Conservation (phyloP, 1,140 invertebrate species). For the Saxidomus purpurata region DNA sequence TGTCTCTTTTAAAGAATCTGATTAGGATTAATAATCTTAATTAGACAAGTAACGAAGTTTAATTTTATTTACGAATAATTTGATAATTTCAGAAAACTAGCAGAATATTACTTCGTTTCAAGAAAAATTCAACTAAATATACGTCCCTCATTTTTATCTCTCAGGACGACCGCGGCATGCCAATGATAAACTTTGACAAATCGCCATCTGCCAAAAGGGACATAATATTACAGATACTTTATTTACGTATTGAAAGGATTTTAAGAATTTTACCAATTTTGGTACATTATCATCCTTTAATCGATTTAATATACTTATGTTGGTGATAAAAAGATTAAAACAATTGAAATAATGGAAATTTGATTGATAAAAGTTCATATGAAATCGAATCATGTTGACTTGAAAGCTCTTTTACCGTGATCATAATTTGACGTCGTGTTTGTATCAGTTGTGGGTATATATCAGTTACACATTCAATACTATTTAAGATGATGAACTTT, state of each 20-base stretch:
- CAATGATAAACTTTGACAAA: constrained; percentile 18
- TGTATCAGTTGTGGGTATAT: background rate
- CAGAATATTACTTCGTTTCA: too few species aligned
- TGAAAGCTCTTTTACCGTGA: background rate
- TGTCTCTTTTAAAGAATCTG: too few species aligned
- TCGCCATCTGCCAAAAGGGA: background rate
- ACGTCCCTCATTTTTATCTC: constrained; percentile 7
- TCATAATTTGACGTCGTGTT: background rate
- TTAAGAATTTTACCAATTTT: background rate
- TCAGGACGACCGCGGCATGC: constrained; percentile 28
- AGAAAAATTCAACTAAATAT: background rate
- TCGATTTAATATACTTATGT: background rate
- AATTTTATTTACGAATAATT: too few species aligned
- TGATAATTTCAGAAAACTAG: too few species aligned
- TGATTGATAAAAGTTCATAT: background rate
- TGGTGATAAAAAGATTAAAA: constrained; percentile 22
- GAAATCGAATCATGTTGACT: background rate
- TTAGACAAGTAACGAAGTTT: too few species aligned
- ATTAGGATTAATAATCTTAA: too few species aligned
- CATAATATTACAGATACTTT: background rate
- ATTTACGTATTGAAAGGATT: background rate
- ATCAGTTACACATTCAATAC: too few species aligned
- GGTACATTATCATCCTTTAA: background rate
- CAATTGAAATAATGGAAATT: background rate
- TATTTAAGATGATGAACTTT: too few species aligned